Conservation (phyloP, 1,140 invertebrate genomes). For the Maniola jurtina region DNA sequence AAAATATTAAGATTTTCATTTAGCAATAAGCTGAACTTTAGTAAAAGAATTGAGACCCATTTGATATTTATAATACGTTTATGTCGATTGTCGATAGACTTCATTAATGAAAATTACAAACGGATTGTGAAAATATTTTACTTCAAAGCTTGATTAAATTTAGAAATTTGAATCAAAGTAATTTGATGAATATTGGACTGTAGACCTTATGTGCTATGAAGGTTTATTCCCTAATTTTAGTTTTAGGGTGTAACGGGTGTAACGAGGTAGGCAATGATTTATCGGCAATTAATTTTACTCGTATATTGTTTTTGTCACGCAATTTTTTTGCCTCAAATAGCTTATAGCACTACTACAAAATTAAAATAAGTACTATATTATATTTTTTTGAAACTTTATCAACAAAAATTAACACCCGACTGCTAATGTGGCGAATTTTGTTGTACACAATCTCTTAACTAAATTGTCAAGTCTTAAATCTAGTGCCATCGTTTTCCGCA, state of each 20-base stretch:
- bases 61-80: no score
- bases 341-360: not conserved
- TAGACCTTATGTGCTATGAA: constrained; percentile 8
- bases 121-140: no score
- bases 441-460: no score
- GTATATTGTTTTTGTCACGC: constrained; percentile 29
- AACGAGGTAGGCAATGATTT: constrained; percentile 23
- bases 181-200: constrained; percentile 2
- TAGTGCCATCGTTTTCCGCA: no score
- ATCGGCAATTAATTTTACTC: constrained; percentile 16
- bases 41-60: no score
- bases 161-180: constrained; percentile 3
- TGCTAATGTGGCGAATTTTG: no score
- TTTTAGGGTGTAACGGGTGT: constrained; percentile 14
- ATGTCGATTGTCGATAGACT: no score
- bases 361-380: not conserved
- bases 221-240: constrained; percentile 15
- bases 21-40: no score
- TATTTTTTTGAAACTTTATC: not conserved
- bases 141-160: not conserved
- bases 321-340: constrained; percentile 21
- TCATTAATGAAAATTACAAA: no score
- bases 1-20: no score
- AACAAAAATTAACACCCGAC: no score
- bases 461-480: no score